Percentiles rank a stretch among this genome's conserved stretches.
phyloP scores from a whole-genome alignment of 2,797 vertebrate species.

The Sebastes steindachneri region DNA sequence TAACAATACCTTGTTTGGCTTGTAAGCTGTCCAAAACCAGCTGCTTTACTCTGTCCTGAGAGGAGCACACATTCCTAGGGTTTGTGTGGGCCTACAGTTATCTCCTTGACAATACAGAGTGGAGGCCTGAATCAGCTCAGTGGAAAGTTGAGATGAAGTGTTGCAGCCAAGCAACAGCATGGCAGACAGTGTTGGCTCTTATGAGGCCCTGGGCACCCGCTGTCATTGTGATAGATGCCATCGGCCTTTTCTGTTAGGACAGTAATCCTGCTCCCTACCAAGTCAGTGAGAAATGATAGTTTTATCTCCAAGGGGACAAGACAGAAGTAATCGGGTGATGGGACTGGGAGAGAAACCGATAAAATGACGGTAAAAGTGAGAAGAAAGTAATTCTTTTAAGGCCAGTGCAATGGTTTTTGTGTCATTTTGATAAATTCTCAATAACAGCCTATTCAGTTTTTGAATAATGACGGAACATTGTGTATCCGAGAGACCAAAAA shows the following conservation, averaged over 20 bases:
- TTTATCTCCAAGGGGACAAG: slow-evolving; percentile 13
- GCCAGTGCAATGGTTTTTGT: neutral
- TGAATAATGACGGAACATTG: neutral
- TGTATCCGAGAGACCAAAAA: neutral
- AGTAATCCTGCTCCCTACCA: slow-evolving; percentile 37
- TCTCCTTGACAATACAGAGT: slow-evolving; percentile 59
- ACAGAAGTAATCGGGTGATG: neutral
- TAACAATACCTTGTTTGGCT: slow-evolving; percentile 62
- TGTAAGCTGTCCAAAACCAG: slow-evolving; percentile 55
- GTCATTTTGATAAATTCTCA: neutral
- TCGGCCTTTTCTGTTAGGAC: slow-evolving; percentile 12
- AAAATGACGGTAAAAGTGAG: neutral
- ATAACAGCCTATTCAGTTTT: neutral
- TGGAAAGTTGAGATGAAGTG: slow-evolving; percentile 35
- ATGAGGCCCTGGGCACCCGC: slow-evolving; percentile 19
- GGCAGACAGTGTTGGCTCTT: slow-evolving; percentile 18
- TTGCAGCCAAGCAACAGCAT: slow-evolving; percentile 41
- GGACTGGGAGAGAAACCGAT: neutral
- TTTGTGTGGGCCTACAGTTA: slow-evolving; percentile 32
- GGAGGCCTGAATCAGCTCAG: slow-evolving; percentile 29
- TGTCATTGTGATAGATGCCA: slow-evolving; percentile 40
- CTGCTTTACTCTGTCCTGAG: slow-evolving; percentile 38
- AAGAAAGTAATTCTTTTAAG: neutral
- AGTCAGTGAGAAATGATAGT: slow-evolving; percentile 18
- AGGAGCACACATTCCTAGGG: slow-evolving; percentile 52